These are phyloP conservation scores for Tryphoninae sp. DNA, from an alignment of 2,888 invertebrate species.

Conservation along the genomic window DNA sequence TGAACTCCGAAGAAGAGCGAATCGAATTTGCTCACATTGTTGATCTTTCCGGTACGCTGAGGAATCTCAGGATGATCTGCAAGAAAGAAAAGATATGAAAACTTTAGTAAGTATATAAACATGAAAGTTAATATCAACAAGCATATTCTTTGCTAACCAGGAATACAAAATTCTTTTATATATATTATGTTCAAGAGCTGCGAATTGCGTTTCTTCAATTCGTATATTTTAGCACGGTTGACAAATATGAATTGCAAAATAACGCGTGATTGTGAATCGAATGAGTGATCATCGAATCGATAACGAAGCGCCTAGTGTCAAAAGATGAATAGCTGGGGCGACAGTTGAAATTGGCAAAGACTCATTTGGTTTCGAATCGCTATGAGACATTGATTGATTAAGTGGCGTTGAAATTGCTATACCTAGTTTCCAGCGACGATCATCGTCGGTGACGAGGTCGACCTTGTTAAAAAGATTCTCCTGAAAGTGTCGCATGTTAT, in stretches of 20 bases:
- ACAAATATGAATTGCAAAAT: not conserved
- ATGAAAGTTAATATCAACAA: not conserved
- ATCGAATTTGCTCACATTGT: slow-evolving; percentile 87
- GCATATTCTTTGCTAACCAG: not conserved
- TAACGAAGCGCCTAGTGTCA: not conserved
- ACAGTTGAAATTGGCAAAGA: not conserved
- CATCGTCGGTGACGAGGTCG: slow-evolving; percentile 85
- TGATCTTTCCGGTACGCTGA: slow-evolving; percentile 88
- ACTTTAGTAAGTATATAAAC: too few relatives aligned
- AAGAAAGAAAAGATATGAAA: too few relatives aligned
- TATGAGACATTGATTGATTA: not conserved
- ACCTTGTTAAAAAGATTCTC: slow-evolving; percentile 89
- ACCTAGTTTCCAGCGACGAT: slow-evolving; percentile 80
- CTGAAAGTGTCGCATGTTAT: slow-evolving; percentile 87
- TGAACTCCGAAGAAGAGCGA: slow-evolving; percentile 83
- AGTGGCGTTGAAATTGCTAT: slow-evolving; percentile 17
- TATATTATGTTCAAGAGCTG: not conserved
- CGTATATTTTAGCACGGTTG: not conserved
- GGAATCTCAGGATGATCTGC: slow-evolving; percentile 87
- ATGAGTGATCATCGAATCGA: not conserved
- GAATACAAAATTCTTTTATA: not conserved
- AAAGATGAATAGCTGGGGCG: not conserved
- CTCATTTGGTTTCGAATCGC: not conserved
- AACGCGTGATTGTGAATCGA: not conserved
- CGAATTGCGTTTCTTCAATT: not conserved